Conservation (phyloP, 2,797 vertebrate genomes). For the Taeniopygia guttata region DNA sequence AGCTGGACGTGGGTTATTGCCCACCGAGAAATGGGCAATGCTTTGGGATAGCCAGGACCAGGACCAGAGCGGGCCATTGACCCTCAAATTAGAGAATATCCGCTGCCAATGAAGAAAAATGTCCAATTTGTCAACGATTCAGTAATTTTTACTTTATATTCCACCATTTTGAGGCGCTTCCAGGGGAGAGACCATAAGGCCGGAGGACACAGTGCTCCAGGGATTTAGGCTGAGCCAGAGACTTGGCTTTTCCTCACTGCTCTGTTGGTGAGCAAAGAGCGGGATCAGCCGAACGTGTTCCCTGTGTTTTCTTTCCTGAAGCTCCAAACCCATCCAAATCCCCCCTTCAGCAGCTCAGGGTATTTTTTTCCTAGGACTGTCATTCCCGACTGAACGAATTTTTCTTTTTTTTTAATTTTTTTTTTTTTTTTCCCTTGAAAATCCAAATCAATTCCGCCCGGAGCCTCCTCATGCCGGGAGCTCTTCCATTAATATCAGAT, state of each 20-base stretch:
- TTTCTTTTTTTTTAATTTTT: not conserved
- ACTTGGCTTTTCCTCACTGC: not conserved
- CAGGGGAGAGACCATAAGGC: rapidly evolving
- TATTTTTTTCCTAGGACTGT: not conserved
- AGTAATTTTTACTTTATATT: rapidly evolving
- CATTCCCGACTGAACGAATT: not conserved
- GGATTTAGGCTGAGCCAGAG: not conserved
- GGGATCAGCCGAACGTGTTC: not conserved
- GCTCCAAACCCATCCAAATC: not conserved
- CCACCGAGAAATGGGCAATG: rapidly evolving
- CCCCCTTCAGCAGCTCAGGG: not conserved
- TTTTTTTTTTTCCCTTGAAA: not conserved
- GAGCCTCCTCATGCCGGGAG: slow-evolving; percentile 2
- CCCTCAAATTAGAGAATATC: not conserved
- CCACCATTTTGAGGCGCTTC: not conserved
- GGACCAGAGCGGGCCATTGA: rapidly evolving
- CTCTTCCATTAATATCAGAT: slow-evolving; percentile 63
- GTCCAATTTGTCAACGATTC: rapidly evolving
- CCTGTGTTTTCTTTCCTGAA: not conserved
- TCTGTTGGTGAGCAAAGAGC: not conserved
- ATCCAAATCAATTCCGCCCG: not conserved
- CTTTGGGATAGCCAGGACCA: not conserved
- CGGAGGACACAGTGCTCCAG: not conserved
- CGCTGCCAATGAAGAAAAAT: not conserved
- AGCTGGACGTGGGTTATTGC: not conserved